phyloP scores from a whole-genome alignment of 2,113 vertebrate genomes.

The Elaphurus davidianus region DNA sequence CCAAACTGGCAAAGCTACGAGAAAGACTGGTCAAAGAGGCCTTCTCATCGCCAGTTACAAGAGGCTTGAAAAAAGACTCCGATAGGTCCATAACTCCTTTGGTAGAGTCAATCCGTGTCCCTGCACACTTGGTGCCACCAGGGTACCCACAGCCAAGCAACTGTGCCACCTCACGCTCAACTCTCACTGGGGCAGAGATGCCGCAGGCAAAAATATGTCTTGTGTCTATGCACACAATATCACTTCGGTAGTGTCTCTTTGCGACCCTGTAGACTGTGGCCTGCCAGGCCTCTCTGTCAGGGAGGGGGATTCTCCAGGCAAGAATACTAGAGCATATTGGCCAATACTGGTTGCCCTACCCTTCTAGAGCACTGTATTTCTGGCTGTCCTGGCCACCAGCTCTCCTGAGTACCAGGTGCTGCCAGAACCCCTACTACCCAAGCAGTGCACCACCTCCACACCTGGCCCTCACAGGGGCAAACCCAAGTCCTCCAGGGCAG shows the following conservation, averaged over 20 bases:
- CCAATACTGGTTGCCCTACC: neutral
- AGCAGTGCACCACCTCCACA: neutral
- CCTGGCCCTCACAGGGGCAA: neutral
- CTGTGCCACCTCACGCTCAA: neutral
- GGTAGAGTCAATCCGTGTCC: neutral
- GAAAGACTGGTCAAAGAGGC: neutral
- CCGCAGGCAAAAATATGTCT: neutral
- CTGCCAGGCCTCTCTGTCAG: neutral
- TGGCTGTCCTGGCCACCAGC: neutral
- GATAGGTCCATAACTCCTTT: neutral
- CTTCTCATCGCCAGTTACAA: neutral
- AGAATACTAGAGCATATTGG: neutral
- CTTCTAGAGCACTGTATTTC: neutral
- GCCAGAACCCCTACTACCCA: neutral
- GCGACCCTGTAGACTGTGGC: neutral
- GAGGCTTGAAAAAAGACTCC: neutral
- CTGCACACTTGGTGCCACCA: neutral
- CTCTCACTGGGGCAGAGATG: neutral
- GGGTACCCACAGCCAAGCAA: neutral
- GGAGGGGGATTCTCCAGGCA: neutral
- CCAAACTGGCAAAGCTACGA: rapidly evolving
- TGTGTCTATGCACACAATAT: neutral
- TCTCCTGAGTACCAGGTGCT: neutral
- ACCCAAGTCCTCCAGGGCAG: neutral
- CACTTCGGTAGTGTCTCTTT: neutral